A percentile compares a stretch with the other conserved stretches of the same genome.
Conservation (phyloP, 2,888 invertebrate species). For the Argyresthia albistria region DNA sequence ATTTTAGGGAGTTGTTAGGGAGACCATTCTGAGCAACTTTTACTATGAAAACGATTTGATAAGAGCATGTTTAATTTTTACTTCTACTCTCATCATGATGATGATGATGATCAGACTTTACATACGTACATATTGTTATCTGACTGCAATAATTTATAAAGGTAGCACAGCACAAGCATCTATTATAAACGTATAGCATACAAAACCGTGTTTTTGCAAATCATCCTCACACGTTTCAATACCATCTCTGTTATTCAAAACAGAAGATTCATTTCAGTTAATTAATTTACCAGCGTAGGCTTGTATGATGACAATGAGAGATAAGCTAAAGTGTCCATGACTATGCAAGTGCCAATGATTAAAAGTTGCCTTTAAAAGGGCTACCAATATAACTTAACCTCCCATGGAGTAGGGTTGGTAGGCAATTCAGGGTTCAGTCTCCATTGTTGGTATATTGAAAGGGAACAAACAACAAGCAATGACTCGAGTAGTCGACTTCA, state of each 20-base stretch:
- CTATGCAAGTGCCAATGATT: slow-evolving; percentile 29
- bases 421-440: too few species aligned
- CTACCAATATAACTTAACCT: background rate
- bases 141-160: too few species aligned
- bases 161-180: too few species aligned
- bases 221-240: background rate
- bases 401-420: too few species aligned
- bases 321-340: slow-evolving; percentile 21
- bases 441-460: background rate
- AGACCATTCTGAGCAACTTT: too few species aligned
- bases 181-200: background rate
- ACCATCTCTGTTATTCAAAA: background rate
- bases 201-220: background rate
- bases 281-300: background rate
- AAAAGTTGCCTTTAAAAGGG: slow-evolving; percentile 20
- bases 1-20: too few species aligned
- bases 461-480: slow-evolving; percentile 14
- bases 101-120: too few species aligned
- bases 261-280: background rate
- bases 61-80: too few species aligned
- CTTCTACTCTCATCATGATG: too few species aligned
- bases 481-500: slow-evolving; percentile 6
- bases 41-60: too few species aligned
- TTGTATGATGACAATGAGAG: background rate
- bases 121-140: too few species aligned